Conservation (phyloP, 2,113 vertebrate species). For the Turnix velox region DNA sequence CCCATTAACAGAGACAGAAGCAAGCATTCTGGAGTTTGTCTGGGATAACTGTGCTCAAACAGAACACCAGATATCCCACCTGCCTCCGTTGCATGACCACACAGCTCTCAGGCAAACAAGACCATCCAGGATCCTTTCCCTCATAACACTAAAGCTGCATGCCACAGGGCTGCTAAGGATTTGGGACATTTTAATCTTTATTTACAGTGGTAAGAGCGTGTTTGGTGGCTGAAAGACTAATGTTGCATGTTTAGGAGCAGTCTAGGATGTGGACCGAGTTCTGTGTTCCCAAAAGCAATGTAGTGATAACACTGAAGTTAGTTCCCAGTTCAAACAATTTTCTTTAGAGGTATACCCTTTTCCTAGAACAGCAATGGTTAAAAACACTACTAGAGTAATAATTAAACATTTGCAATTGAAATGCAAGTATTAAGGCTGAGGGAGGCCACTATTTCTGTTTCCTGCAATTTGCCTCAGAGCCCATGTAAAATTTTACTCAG, state of each 20-base stretch:
- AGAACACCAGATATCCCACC: neutral
- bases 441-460: neutral
- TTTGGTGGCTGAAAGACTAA: neutral
- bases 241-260: neutral
- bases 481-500: neutral
- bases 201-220: neutral
- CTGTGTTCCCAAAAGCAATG: neutral
- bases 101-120: neutral
- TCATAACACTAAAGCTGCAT: accelerated
- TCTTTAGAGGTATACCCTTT: neutral
- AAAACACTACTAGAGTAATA: neutral
- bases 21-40: neutral
- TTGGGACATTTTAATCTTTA: neutral
- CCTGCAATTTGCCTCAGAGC: neutral
- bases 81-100: neutral
- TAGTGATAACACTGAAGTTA: neutral
- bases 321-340: neutral
- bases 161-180: neutral
- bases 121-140: neutral
- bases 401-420: neutral
- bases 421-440: neutral
- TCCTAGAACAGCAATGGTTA: neutral
- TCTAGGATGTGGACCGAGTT: neutral
- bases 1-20: neutral
- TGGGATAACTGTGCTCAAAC: neutral